Conservation (phyloP, 1,140 invertebrate genomes). For the Aethina tumida region DNA sequence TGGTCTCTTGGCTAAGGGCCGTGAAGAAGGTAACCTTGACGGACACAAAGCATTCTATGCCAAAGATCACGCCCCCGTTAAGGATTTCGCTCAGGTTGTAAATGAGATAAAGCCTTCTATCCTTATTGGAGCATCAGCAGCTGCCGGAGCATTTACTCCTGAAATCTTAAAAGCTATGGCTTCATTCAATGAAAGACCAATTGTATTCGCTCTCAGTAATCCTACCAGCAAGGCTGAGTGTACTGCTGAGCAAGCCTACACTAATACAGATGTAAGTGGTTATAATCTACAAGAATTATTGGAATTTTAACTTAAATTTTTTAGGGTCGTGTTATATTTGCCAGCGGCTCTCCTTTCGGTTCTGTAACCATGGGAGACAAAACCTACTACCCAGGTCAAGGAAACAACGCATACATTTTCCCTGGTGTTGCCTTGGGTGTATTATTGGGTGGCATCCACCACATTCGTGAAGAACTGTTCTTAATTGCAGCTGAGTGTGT, state of each 20-base stretch:
- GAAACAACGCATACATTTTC: constrained; percentile 96
- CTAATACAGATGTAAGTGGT: constrained; percentile 63
- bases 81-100: constrained; percentile 67
- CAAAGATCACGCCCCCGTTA: constrained; percentile 69
- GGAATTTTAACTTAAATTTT: constrained; percentile 14
- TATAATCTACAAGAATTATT: neutral
- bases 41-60: constrained; percentile 74
- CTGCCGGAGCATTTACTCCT: constrained; percentile 77
- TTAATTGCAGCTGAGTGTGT: constrained; percentile 78
- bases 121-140: constrained; percentile 83
- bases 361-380: constrained; percentile 68
- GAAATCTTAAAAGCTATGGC: constrained; percentile 81
- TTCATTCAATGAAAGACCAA: constrained; percentile 71
- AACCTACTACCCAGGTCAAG: constrained; percentile 81
- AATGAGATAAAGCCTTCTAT: constrained; percentile 73
- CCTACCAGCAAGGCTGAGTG: constrained; percentile 95
- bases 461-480: constrained; percentile 85
- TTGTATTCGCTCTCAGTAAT: constrained; percentile 94
- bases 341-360: constrained; percentile 86
- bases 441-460: constrained; percentile 74
- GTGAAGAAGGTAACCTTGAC: constrained; percentile 61
- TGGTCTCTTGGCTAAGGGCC: constrained; percentile 63
- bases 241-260: constrained; percentile 86
- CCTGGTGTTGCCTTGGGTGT: constrained; percentile 88
- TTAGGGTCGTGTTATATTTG: constrained; percentile 81